phyloP scores from a whole-genome alignment of 2,113 vertebrate genomes.

The Siniperca chuatsi region DNA sequence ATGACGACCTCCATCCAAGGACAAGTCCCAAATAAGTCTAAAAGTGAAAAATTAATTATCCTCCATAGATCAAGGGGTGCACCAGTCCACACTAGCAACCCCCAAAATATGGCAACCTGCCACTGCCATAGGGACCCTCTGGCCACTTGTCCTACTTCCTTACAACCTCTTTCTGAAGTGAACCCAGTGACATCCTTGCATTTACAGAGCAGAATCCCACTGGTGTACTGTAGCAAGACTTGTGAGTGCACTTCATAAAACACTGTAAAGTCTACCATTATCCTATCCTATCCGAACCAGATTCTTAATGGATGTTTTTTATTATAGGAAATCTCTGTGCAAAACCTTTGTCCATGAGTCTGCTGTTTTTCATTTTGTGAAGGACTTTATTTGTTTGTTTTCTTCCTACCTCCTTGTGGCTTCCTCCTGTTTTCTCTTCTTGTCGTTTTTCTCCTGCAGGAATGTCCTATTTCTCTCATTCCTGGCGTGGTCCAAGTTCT shows the following conservation, averaged over 20 bases:
- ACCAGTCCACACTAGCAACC: constrained; percentile 56
- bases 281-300: background rate
- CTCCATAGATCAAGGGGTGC: constrained; percentile 60
- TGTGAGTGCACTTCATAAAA: constrained; percentile 1
- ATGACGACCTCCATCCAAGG: constrained; percentile 71
- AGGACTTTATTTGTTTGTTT: background rate
- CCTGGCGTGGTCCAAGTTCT: constrained; percentile 93
- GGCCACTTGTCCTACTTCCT: constrained; percentile 74
- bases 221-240: background rate
- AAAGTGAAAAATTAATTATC: constrained; percentile 79
- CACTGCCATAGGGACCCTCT: constrained; percentile 64
- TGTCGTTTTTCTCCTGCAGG: constrained; percentile 97
- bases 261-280: background rate
- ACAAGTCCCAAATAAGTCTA: constrained; percentile 79
- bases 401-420: constrained; percentile 93
- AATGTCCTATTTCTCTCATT: constrained; percentile 95
- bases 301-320: background rate
- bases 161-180: constrained; percentile 41
- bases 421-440: constrained; percentile 97
- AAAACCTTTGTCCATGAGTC: background rate
- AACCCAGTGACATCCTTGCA: constrained; percentile 39
- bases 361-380: constrained; percentile 7
- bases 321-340: background rate
- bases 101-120: constrained; percentile 67
- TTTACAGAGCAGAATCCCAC: constrained; percentile 14